These are phyloP conservation scores for Parelbella ahira DNA, from an alignment of 2,888 invertebrate genomes.

Conservation along the genomic window DNA sequence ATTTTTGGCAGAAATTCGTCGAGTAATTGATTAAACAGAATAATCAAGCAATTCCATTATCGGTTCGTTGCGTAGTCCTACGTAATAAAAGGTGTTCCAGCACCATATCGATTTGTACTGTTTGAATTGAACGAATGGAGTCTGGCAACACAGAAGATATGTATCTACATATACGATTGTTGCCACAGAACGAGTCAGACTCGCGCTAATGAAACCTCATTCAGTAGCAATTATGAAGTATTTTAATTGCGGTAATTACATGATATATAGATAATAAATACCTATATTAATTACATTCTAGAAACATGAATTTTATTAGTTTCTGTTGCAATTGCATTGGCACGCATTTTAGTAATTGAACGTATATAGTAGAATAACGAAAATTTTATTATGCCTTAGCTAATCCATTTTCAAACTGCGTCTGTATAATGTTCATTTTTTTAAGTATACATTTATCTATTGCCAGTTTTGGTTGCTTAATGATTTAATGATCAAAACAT, in stretches of 20 bases:
- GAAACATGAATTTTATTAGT: no score
- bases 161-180: no score
- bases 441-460: no score
- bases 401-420: no score
- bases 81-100: conserved; percentile 11
- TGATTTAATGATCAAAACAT: no score
- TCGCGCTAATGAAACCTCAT: conserved; percentile 7
- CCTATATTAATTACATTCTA: no score
- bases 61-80: conserved; percentile 4
- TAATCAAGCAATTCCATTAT: conserved; percentile 22
- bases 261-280: not conserved
- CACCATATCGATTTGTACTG: conserved; percentile 15
- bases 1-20: conserved; percentile 4
- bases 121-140: conserved; percentile 16
- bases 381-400: no score
- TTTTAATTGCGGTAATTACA: conserved; percentile 7
- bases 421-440: no score
- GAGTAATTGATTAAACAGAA: conserved; percentile 21
- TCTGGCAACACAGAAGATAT: conserved; percentile 8
- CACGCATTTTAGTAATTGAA: no score
- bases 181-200: conserved; percentile 12
- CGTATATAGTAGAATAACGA: no score
- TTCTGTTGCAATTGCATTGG: no score
- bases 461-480: no score
- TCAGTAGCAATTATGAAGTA: conserved; percentile 7